Evolutionary conservation across 2,888 invertebrate genomes (phyloP).

Genomic region (Carterocephalus palaemon): DNA sequence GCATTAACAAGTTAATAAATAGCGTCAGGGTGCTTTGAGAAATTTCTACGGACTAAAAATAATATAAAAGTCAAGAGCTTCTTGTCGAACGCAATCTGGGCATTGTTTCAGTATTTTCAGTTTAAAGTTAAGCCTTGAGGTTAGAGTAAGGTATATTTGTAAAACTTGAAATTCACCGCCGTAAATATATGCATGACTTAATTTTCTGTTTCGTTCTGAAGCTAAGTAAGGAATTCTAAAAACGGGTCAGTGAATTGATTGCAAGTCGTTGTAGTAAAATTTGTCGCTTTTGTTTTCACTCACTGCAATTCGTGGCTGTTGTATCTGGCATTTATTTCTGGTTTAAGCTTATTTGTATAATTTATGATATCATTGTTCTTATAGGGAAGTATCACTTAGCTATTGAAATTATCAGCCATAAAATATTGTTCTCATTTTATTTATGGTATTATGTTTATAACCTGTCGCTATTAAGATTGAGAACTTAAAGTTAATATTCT

Average conservation of each 20-base stretch:
- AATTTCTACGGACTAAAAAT: constrained; percentile 16
- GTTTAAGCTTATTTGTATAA: background rate
- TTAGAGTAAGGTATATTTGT: constrained; percentile 17
- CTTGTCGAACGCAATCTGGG: constrained; percentile 18
- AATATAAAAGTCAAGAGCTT: constrained; percentile 20
- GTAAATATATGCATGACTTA: constrained; percentile 24
- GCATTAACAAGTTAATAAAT: constrained; percentile 15
- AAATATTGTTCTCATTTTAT: too few relatives aligned
- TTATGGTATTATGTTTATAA: too few relatives aligned
- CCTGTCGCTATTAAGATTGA: too few relatives aligned
- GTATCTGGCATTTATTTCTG: constrained; percentile 5
- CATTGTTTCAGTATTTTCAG: constrained; percentile 22
- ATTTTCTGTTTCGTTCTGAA: constrained; percentile 17
- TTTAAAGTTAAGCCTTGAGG: constrained; percentile 10
- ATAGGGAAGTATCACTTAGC: too few relatives aligned
- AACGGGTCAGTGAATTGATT: constrained; percentile 23
- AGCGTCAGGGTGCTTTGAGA: constrained; percentile 14
- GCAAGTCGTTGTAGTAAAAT: constrained; percentile 16
- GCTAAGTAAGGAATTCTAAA: constrained; percentile 13
- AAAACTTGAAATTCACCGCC: constrained; percentile 14
- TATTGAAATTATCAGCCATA: too few relatives aligned
- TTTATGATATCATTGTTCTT: too few relatives aligned
- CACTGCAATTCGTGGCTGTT: constrained; percentile 3
- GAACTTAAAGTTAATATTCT: too few relatives aligned
- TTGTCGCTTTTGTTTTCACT: constrained; percentile 18